Evolutionary conservation across 2,888 invertebrate genomes (phyloP).

Genomic region (Choristoneura rosaceana): DNA sequence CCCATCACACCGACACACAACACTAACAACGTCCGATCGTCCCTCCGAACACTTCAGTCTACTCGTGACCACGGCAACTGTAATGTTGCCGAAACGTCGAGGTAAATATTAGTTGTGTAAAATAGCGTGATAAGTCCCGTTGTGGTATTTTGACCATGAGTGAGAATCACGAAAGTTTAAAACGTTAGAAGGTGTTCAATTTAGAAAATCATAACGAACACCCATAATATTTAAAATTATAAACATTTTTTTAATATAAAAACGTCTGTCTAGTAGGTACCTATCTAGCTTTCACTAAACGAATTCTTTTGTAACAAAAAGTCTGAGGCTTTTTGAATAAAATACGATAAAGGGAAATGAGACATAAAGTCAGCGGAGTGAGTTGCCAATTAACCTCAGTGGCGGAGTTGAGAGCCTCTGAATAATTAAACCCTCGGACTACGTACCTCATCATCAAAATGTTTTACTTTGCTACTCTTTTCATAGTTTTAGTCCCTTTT

Average conservation of each 20-base stretch:
- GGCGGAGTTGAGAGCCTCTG: constrained; percentile 69
- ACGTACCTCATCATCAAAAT: constrained; percentile 71
- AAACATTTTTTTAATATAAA: constrained; percentile 21
- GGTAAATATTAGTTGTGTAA: too few relatives aligned
- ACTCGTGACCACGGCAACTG: too few relatives aligned
- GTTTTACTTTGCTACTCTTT: constrained; percentile 68
- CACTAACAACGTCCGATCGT: too few relatives aligned
- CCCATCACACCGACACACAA: too few relatives aligned
- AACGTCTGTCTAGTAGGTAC: neutral
- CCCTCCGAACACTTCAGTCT: too few relatives aligned
- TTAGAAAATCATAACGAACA: constrained; percentile 2
- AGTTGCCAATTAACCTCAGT: constrained; percentile 71
- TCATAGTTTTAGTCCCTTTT: constrained; percentile 62
- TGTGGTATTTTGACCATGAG: too few relatives aligned
- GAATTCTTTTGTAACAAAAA: constrained; percentile 44
- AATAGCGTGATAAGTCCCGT: too few relatives aligned
- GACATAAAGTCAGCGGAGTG: constrained; percentile 59
- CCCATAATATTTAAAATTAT: constrained; percentile 11
- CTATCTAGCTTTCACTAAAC: constrained; percentile 28
- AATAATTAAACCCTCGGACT: constrained; percentile 71
- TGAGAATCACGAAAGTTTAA: too few relatives aligned
- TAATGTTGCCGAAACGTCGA: too few relatives aligned
- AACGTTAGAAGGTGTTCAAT: neutral
- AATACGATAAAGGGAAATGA: constrained; percentile 60
- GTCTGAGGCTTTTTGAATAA: constrained; percentile 52